Evolutionary conservation across 1,140 invertebrate genomes (phyloP).

Genomic region (Musca domestica): DNA sequence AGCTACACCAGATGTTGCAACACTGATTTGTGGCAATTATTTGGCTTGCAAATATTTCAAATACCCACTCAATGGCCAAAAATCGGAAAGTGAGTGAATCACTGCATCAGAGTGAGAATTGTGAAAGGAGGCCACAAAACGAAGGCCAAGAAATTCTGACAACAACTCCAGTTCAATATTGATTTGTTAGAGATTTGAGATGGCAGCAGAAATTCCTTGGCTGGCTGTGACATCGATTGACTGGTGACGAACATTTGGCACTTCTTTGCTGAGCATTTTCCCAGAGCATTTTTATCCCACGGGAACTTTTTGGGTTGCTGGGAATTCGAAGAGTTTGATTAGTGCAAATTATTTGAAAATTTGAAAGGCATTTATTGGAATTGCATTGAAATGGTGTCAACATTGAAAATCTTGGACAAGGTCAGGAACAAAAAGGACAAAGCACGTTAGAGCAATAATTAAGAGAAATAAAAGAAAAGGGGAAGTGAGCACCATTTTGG

Average conservation of each 20-base stretch:
- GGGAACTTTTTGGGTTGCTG: slow-evolving; percentile 2
- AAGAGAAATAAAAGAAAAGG: too few species aligned
- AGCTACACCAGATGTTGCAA: slow-evolving; percentile 9
- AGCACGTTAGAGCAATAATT: too few species aligned
- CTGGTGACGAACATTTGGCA: too few species aligned
- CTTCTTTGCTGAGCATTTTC: neutral
- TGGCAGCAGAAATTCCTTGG: neutral
- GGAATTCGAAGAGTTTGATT: neutral
- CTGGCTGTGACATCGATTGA: slow-evolving; percentile 1
- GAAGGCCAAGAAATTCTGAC: neutral
- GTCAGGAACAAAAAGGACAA: too few species aligned
- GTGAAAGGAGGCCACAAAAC: neutral
- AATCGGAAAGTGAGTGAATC: too few species aligned
- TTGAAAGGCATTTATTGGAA: too few species aligned
- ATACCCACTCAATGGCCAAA: neutral
- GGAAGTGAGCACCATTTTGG: too few species aligned
- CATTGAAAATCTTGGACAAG: too few species aligned
- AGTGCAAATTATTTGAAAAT: too few species aligned
- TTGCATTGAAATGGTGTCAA: too few species aligned
- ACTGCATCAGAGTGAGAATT: too few species aligned
- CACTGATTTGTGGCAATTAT: slow-evolving; percentile 4
- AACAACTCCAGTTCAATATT: neutral
- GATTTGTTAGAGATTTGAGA: slow-evolving; percentile 11
- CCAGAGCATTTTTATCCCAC: slow-evolving; percentile 17
- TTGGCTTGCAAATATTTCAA: slow-evolving; percentile 2